Evolutionary conservation across 2,113 vertebrate species (phyloP), one percentile per base, ranked within the genome.

Genomic region (Halichoeres trimaculatus): DNA sequence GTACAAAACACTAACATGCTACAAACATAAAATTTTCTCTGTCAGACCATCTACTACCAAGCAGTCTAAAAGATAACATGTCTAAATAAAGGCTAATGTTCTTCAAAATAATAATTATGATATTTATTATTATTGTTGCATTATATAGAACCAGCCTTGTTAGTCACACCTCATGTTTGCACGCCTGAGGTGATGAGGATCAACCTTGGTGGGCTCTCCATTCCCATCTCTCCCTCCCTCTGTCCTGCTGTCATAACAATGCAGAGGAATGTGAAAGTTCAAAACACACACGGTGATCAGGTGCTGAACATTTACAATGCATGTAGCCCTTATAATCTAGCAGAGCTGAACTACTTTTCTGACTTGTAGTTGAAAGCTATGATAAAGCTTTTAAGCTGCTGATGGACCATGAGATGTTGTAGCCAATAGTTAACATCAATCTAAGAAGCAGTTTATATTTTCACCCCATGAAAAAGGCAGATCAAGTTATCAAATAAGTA

Each of bases 321-420:
- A 70, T 24, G 62, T 23, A 67, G 83, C 86, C 73, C 36, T 43
- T 61, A 47, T 83, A 74, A 93, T 92, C 94, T 64, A 30, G 92
- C 92, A 93, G 85, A 94, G 91, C 93, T 92, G 94, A 89, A 90
- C 93, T 91, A 95, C 94, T 94, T 94, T 94, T 95, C 95, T 96
- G 94, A 90, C 93, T 50, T 78, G 61, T 60, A 64, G 70, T 69
- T 20, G 14, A 61, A 23, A 75, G 22, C 50, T 59, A 48, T 53
- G 67, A 60, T 58, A 71, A 81, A 79, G 24, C 50, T 35, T 63
- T 73, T 26, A 66, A 34, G 70, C 56, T 38, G 30, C 63, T 56
- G 63, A 40, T 81, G 63, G 70, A 58, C 57, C 43, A 53, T 22
- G 57, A 59, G 56, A 8, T 1, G 22, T 48, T 24, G 22, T 17